Conservation (phyloP, 1,140 invertebrate species). For the Whitmania pigra region DNA sequence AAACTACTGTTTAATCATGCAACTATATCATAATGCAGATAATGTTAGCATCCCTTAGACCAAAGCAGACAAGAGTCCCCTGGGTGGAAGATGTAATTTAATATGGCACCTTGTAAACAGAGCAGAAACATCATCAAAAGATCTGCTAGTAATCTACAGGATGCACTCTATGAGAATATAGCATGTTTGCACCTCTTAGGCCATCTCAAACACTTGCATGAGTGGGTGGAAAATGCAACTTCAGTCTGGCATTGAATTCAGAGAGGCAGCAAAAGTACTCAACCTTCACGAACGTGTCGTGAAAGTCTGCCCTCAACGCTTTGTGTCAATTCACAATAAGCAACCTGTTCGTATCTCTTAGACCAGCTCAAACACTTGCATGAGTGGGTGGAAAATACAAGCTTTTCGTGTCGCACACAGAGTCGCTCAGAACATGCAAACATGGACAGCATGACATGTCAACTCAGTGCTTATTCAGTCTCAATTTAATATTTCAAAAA, state of each 20-base stretch:
- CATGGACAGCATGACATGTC: too few species aligned
- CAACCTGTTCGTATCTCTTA: too few species aligned
- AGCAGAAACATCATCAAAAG: neutral
- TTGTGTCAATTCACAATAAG: too few species aligned
- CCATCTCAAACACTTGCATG: conserved; percentile 8
- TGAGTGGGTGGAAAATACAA: too few species aligned
- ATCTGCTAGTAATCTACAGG: too few species aligned
- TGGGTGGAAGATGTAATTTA: conserved; percentile 11
- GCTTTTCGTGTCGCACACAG: too few species aligned
- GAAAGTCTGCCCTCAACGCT: too few species aligned
- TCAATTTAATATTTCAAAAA: neutral
- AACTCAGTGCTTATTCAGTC: neutral
- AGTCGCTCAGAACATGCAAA: too few species aligned
- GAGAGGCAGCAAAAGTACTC: neutral
- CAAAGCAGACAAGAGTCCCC: neutral
- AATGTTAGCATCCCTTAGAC: conserved; percentile 10
- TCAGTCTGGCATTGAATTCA: neutral
- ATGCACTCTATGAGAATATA: neutral
- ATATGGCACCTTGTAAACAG: conserved; percentile 9
- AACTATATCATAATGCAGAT: too few species aligned
- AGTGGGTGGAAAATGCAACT: conserved; percentile 5
- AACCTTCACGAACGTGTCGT: neutral
- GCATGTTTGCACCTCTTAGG: neutral
- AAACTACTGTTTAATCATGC: too few species aligned
- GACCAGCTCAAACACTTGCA: too few species aligned